Percentiles rank a stretch among this genome's conserved stretches.
Evolutionary conservation across 2,797 vertebrate species (phyloP).

Genomic region (Trematocara caparti): DNA sequence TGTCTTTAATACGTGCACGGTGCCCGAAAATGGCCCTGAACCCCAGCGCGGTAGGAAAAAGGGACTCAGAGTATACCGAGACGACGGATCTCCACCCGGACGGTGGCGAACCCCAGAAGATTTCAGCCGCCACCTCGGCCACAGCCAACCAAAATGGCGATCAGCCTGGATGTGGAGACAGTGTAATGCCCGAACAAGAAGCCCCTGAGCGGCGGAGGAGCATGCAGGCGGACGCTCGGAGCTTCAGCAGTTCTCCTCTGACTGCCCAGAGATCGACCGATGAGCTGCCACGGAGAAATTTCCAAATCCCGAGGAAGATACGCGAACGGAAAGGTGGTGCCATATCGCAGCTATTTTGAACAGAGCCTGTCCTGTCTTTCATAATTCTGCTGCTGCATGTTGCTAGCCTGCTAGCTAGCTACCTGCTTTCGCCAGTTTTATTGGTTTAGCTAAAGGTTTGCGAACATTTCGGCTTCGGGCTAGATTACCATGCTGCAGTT

Average conservation of each 20-base stretch:
- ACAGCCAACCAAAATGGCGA: slow-evolving; percentile 85
- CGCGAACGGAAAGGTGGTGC: slow-evolving; percentile 80
- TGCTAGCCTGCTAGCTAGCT: slow-evolving; percentile 53
- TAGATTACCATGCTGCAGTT: neutral
- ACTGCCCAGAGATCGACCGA: slow-evolving; percentile 63
- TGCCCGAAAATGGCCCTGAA: slow-evolving; percentile 80
- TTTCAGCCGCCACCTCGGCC: slow-evolving; percentile 77
- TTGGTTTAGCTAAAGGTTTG: neutral
- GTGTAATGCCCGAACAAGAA: slow-evolving; percentile 79
- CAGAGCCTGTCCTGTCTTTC: slow-evolving; percentile 55
- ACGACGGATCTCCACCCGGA: slow-evolving; percentile 48
- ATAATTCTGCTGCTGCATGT: slow-evolving; percentile 58
- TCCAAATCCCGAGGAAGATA: slow-evolving; percentile 81
- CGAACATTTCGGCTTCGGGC: neutral
- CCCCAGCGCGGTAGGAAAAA: slow-evolving; percentile 67
- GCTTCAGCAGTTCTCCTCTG: slow-evolving; percentile 62
- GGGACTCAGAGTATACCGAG: slow-evolving; percentile 59
- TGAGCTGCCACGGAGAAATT: slow-evolving; percentile 74
- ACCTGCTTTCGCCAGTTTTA: neutral
- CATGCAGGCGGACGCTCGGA: slow-evolving; percentile 60
- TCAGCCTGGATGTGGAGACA: slow-evolving; percentile 80
- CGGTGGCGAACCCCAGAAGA: slow-evolving; percentile 69
- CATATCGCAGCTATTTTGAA: slow-evolving; percentile 59
- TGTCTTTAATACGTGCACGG: slow-evolving; percentile 60
- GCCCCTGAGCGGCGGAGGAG: slow-evolving; percentile 73